Conservation (phyloP, 2,113 vertebrate genomes). For the Argyrosomus japonicus region DNA sequence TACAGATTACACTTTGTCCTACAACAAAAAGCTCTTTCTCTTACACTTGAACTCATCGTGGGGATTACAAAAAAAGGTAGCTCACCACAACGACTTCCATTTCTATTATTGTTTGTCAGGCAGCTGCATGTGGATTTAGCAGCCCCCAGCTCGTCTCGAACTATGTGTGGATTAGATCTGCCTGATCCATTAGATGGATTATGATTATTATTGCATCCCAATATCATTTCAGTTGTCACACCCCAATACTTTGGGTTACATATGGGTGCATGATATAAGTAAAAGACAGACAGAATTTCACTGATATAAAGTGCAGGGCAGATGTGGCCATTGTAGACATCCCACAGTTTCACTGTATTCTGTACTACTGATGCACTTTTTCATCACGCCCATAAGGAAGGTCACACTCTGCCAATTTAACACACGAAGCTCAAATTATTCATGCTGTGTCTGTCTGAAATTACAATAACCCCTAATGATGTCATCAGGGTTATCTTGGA, state of each 20-base stretch:
- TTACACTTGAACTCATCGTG: slow-evolving; percentile 61
- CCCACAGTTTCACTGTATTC: not conserved
- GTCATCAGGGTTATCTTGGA: not conserved
- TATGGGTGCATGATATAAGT: slow-evolving; percentile 28
- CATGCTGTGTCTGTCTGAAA: not conserved
- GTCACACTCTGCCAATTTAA: not conserved
- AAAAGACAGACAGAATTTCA: not conserved
- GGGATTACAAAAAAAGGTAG: slow-evolving; percentile 76
- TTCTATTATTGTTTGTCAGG: slow-evolving; percentile 77
- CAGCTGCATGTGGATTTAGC: slow-evolving; percentile 63
- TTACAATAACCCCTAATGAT: not conserved
- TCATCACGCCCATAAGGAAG: not conserved
- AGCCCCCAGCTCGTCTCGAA: slow-evolving; percentile 38
- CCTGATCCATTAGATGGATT: slow-evolving; percentile 78
- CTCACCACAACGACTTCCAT: slow-evolving; percentile 62
- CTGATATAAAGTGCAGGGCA: slow-evolving; percentile 1
- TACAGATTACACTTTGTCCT: slow-evolving; percentile 45
- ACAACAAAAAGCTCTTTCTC: slow-evolving; percentile 62
- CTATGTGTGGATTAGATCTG: slow-evolving; percentile 72
- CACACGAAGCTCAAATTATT: not conserved
- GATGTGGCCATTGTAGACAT: not conserved
- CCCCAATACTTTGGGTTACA: slow-evolving; percentile 35
- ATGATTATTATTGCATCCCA: slow-evolving; percentile 63
- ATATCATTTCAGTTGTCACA: slow-evolving; percentile 67
- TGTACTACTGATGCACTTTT: not conserved